These are phyloP conservation scores for Augochlora pura DNA, from an alignment of 1,140 invertebrate genomes.

Conservation along the genomic window DNA sequence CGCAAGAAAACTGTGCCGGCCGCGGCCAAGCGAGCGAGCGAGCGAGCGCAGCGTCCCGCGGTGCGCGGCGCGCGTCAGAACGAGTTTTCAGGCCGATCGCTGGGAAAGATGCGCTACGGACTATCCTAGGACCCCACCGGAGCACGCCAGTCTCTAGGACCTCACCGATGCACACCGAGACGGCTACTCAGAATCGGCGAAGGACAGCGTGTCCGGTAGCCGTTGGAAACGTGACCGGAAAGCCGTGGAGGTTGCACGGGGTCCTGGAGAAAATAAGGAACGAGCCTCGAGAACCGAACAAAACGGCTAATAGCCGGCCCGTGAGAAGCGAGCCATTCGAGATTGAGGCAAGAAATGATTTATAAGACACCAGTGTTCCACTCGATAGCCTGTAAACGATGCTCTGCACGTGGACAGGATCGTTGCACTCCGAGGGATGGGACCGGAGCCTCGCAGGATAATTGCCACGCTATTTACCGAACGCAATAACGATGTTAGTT, in stretches of 20 bases:
- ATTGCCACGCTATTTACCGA: conserved; percentile 20
- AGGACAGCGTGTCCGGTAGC: neutral
- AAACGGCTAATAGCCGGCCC: conserved; percentile 50
- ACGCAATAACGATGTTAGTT: conserved; percentile 10
- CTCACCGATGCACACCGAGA: neutral
- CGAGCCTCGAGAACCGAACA: conserved; percentile 15
- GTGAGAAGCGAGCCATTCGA: conserved; percentile 52
- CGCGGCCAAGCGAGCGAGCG: too few relatives aligned
- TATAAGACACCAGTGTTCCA: conserved; percentile 40
- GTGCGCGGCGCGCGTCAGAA: conserved; percentile 32
- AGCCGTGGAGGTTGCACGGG: conserved; percentile 8
- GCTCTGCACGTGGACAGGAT: neutral
- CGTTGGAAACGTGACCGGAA: conserved; percentile 41
- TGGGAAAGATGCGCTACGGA: conserved; percentile 11
- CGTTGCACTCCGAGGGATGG: neutral
- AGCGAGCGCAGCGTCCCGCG: conserved; percentile 12
- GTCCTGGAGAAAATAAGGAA: conserved; percentile 12
- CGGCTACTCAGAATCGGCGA: neutral
- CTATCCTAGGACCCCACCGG: neutral
- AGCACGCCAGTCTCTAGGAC: neutral
- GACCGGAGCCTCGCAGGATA: conserved; percentile 6
- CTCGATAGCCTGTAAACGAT: conserved; percentile 26
- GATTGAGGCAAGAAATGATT: conserved; percentile 60
- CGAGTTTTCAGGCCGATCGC: conserved; percentile 34
- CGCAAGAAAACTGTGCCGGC: conserved; percentile 37